A percentile compares a stretch with the other conserved stretches of the same genome.
phyloP scores from a whole-genome alignment of 1,140 invertebrate genomes.

The Zelostemma sp. region DNA sequence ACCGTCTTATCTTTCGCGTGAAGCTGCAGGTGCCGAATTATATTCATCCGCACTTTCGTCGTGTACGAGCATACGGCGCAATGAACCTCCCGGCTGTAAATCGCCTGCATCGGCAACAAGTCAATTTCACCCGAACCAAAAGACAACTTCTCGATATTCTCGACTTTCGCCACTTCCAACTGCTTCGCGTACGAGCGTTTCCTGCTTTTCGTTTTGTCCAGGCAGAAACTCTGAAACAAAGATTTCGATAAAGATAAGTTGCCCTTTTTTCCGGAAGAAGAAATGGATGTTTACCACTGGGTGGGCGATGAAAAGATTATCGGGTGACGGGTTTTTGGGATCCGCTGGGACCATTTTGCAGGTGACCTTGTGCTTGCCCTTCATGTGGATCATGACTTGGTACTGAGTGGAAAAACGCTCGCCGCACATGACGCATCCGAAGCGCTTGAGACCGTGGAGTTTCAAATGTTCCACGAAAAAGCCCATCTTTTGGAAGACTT shows the following conservation, averaged over 20 bases:
- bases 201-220: slow-evolving; percentile 45
- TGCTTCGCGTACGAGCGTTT: slow-evolving; percentile 40
- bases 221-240: slow-evolving; percentile 28
- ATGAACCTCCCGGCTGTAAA: slow-evolving; percentile 74
- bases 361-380: slow-evolving; percentile 68
- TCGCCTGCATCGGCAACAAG: slow-evolving; percentile 75
- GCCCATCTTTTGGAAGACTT: slow-evolving; percentile 58
- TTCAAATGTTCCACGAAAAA: slow-evolving; percentile 69
- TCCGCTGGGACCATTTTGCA: slow-evolving; percentile 69
- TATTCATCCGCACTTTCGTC: slow-evolving; percentile 82
- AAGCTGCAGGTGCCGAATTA: slow-evolving; percentile 78
- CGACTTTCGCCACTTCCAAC: slow-evolving; percentile 37
- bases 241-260: slow-evolving; percentile 3
- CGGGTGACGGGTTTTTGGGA: slow-evolving; percentile 68
- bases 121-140: slow-evolving; percentile 75
- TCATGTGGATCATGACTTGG: slow-evolving; percentile 71
- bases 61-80: slow-evolving; percentile 78
- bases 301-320: slow-evolving; percentile 72
- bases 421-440: slow-evolving; percentile 71
- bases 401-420: slow-evolving; percentile 65
- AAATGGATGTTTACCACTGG: slow-evolving; percentile 52
- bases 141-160: slow-evolving; percentile 61
- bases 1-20: slow-evolving; percentile 75
- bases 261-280: not conserved
- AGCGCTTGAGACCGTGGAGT: slow-evolving; percentile 69